Evolutionary conservation across 2,888 invertebrate species (phyloP), one percentile per base, ranked within the genome.

Genomic region (Galerucella calmariensis): DNA sequence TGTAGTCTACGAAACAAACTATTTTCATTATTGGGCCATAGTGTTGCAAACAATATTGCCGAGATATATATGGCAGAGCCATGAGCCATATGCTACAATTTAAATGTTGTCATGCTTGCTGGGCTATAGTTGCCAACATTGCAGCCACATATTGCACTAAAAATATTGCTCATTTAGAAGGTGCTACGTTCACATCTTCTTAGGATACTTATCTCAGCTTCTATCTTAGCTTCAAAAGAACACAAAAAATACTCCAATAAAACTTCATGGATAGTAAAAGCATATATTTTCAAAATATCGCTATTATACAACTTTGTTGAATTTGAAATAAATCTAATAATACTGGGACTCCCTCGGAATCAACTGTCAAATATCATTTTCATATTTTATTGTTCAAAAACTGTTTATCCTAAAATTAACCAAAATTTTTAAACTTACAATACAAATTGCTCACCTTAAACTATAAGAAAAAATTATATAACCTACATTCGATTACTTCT

Each of bases 261-360:
- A 53, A 53, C 16, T 48, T 11, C 14, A 6, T 53, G 5, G 8
- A n/a, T 53, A 53, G 12, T 14, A 53, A 16, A 53, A 56, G 56
- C 16, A 56, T 11, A 56, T 20, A 56, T 56, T 56, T 56, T 16
- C 11, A 20, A 20, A 56, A 11, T 20, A 56, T 51, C 51, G 14
- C 51, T 56, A 56, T 56, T 10, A 56, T 2, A 56, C 56, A 56
- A 14, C 14, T 0, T 53, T 5, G 16, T 20, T 11, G 11, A 56
- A 20, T 56, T 20, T 56, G 10, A n/a, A 53, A n/a, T 53, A n/a
- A 53, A 8, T 53, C 56, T 56, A 56, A 56, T 56, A 56, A 56
- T 56, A 56, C 56, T 56, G 56, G 16, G 16, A 56, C 3, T 56
- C 20, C 0, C 56, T 16, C 16, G 8, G 10, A 56, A 8, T 14